Evolutionary conservation across 2,113 vertebrate genomes (phyloP), one percentile per base, ranked within the genome.

Genomic region (Ammodytes marinus): DNA sequence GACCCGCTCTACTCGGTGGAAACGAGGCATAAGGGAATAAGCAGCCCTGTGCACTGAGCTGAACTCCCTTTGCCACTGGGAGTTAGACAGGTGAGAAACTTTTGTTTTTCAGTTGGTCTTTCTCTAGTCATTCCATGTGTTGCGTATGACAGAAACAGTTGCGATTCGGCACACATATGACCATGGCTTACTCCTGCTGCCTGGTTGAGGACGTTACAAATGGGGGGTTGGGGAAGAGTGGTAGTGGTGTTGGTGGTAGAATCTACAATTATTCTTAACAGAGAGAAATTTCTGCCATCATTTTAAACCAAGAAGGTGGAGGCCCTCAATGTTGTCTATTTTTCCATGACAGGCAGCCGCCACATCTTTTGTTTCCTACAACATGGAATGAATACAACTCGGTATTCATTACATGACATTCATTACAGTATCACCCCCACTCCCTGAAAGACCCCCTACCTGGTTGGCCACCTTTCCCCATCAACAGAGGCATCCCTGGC

Each of bases 401-500:
- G n/a, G n/a, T n/a, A n/a, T n/a, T n/a, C n/a, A 45, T 52, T 55
- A 35, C 4, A 35, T 8, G 15, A 35, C 3, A 2, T 37, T 37
- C 3, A 66, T n/a, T 43, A 59, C 42, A 14, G 8, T n/a, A 43
- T 46, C 19, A 39, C 39, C 17, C 49, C 49, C 6, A 12, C 50
- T 55, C 49, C 54, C 42, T 42, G 37, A 70, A 72, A 71, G 52
- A 6, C 11, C 43, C 52, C 40, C 19, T 17, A 27, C 42, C 37
- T 1, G 49, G 53, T 43, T 67, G 4, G 46, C 69, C 50, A 52
- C 10, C 9, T 55, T 40, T 74, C 46, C 12, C 61, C 8, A 9
- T 72, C 40, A 61, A 55, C 58, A 19, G 37, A 71, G 75, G 57
- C 67, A 77, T 82, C 86, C 83, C 77, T 59, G 45, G 69, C 54